Conservation (phyloP, 2,113 vertebrate species). For the Peromyscus maniculatus region DNA sequence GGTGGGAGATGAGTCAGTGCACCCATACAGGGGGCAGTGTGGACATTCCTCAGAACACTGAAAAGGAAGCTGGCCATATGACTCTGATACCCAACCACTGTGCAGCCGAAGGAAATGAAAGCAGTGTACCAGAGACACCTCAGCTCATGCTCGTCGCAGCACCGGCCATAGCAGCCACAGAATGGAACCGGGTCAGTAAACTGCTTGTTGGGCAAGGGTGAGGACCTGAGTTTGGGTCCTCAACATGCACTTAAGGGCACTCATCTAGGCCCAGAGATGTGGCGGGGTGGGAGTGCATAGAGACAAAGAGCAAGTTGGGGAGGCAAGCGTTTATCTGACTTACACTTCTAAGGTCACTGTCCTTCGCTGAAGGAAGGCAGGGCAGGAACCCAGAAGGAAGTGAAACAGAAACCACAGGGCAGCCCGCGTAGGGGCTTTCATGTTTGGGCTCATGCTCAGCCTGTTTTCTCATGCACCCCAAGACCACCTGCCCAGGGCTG, state of each 20-base stretch:
- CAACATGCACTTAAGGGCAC: background rate
- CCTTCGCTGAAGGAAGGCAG: background rate
- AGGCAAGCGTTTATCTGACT: background rate
- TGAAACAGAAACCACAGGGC: background rate
- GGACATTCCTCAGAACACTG: background rate
- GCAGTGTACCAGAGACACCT: background rate
- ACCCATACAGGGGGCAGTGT: background rate
- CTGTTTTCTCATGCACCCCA: background rate
- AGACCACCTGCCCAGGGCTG: background rate
- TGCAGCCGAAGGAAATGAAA: background rate
- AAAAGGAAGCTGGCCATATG: background rate
- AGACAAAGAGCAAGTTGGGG: background rate
- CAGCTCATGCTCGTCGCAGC: background rate
- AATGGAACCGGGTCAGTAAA: no score
- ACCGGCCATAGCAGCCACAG: background rate
- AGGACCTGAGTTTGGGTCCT: background rate
- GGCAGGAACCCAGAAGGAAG: background rate
- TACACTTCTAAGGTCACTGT: background rate
- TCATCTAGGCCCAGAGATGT: background rate
- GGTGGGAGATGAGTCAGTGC: background rate
- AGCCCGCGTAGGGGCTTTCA: background rate
- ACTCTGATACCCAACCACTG: background rate
- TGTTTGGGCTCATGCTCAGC: background rate
- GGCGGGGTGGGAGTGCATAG: no score
- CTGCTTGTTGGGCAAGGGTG: background rate